phyloP scores from a whole-genome alignment of 2,797 vertebrate genomes.

The Setipinna tenuifilis region DNA sequence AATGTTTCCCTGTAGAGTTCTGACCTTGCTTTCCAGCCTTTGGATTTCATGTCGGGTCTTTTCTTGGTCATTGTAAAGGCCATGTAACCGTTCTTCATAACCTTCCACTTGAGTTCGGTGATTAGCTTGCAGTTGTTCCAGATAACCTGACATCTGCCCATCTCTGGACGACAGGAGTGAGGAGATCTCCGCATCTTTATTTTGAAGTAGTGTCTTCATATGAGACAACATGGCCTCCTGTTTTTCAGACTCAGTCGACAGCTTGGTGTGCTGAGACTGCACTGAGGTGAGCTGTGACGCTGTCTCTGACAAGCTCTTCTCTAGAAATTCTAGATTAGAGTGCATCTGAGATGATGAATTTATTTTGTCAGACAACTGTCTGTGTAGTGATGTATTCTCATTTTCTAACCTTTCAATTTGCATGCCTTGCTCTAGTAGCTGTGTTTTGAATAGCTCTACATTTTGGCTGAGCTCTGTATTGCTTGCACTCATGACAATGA shows the following conservation, averaged over 20 bases:
- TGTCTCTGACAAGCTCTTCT: slow-evolving; percentile 65
- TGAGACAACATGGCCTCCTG: slow-evolving; percentile 79
- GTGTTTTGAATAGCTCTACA: slow-evolving; percentile 64
- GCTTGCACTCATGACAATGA: slow-evolving; percentile 76
- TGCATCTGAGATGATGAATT: slow-evolving; percentile 69
- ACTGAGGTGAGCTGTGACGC: slow-evolving; percentile 72
- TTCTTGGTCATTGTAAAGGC: slow-evolving; percentile 70
- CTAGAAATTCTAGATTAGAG: slow-evolving; percentile 64
- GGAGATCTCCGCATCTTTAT: slow-evolving; percentile 87
- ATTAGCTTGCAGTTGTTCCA: slow-evolving; percentile 80
- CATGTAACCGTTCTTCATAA: slow-evolving; percentile 76
- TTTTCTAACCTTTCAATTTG: slow-evolving; percentile 68
- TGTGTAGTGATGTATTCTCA: slow-evolving; percentile 70
- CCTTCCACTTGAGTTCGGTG: slow-evolving; percentile 73
- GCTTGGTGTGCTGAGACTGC: slow-evolving; percentile 69
- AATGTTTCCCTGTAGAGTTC: slow-evolving; percentile 68
- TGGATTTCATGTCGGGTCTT: slow-evolving; percentile 68
- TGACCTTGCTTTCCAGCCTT: slow-evolving; percentile 71
- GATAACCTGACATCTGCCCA: slow-evolving; percentile 82
- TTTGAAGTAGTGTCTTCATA: slow-evolving; percentile 80
- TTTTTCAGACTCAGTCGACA: slow-evolving; percentile 76
- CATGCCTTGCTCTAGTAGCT: slow-evolving; percentile 69
- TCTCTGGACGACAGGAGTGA: slow-evolving; percentile 82
- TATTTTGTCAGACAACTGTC: slow-evolving; percentile 68
- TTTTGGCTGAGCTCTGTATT: slow-evolving; percentile 71